Evolutionary conservation across 2,113 vertebrate species (phyloP).

Genomic region (Herpetotheres cachinnans): DNA sequence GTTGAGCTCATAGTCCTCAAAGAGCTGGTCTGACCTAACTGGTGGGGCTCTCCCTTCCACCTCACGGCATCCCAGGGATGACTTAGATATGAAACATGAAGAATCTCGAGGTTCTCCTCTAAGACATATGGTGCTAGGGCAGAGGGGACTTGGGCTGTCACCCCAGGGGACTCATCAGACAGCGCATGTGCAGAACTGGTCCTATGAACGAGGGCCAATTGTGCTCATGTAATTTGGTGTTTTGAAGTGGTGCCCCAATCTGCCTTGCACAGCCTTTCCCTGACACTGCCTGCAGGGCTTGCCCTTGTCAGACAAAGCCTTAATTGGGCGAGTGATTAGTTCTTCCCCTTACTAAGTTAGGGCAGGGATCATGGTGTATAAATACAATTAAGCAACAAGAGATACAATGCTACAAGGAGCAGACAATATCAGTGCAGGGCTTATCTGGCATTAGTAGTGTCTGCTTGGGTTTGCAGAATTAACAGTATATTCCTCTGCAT

Average conservation of each 20-base stretch:
- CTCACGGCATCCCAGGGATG: neutral
- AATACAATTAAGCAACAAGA: slow-evolving; percentile 23
- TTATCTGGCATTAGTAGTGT: neutral
- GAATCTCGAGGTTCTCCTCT: neutral
- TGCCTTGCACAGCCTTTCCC: neutral
- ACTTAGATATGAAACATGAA: neutral
- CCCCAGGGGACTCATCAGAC: neutral
- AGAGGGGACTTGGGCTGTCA: neutral
- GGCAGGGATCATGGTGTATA: slow-evolving; percentile 19
- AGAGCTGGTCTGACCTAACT: neutral
- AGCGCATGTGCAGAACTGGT: neutral
- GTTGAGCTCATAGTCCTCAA: neutral
- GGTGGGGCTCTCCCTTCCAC: neutral
- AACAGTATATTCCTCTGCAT: neutral
- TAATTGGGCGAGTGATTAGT: neutral
- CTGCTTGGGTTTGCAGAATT: neutral
- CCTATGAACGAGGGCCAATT: neutral
- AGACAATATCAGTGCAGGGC: neutral
- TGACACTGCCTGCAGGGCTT: slow-evolving; percentile 31
- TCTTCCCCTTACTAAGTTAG: neutral
- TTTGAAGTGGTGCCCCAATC: slow-evolving; percentile 32
- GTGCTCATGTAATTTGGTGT: neutral
- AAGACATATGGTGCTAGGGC: neutral
- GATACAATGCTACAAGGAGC: neutral
- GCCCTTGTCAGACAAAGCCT: neutral